These are phyloP conservation scores for Drosophila parthenogenetica DNA, from an alignment of 2,888 invertebrate genomes.

Conservation along the genomic window DNA sequence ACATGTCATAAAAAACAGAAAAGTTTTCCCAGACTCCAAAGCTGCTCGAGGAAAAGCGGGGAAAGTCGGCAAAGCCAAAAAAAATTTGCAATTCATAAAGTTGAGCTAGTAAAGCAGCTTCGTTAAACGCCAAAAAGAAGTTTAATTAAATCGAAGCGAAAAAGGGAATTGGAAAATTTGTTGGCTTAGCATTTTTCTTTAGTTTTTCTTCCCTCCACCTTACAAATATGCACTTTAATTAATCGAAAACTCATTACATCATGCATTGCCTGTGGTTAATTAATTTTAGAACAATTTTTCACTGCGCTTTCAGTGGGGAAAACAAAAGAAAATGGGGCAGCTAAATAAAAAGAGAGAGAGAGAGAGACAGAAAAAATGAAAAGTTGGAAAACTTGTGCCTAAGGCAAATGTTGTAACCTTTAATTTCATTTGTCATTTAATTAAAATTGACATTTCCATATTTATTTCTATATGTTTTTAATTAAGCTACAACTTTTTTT, in stretches of 20 bases:
- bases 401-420: slow-evolving; percentile 26
- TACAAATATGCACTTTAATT: slow-evolving; percentile 25
- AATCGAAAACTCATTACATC: slow-evolving; percentile 51
- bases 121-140: not conserved
- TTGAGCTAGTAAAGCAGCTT: slow-evolving; percentile 20
- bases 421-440: slow-evolving; percentile 52
- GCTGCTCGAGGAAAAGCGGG: slow-evolving; percentile 28
- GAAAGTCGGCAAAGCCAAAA: not conserved
- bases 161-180: not conserved
- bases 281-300: slow-evolving; percentile 44
- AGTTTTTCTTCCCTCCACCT: slow-evolving; percentile 1
- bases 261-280: slow-evolving; percentile 47
- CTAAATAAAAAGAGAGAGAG: slow-evolving; percentile 20
- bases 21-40: slow-evolving; percentile 31
- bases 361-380: not conserved
- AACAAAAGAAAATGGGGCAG: slow-evolving; percentile 25
- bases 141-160: slow-evolving; percentile 52
- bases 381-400: slow-evolving; percentile 26
- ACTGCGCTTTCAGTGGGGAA: not conserved
- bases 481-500: slow-evolving; percentile 62
- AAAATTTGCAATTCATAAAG: slow-evolving; percentile 60
- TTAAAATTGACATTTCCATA: slow-evolving; percentile 53
- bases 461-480: slow-evolving; percentile 45
- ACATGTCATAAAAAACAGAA: slow-evolving; percentile 36
- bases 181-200: slow-evolving; percentile 28